Conservation (phyloP, 2,113 vertebrate genomes). For the Axis porcinus region DNA sequence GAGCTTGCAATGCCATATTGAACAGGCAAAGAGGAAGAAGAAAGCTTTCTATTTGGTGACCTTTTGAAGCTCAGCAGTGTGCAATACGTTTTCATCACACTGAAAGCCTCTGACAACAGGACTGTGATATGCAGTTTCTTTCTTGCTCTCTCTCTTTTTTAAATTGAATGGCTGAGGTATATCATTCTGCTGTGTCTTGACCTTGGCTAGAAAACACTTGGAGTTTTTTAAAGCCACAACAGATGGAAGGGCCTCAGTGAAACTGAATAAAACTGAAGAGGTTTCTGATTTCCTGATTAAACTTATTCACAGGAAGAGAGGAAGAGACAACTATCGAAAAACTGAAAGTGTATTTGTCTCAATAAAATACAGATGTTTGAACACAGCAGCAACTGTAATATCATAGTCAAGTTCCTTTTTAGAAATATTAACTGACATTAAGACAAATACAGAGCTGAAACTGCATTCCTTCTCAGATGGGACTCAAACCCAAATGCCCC, state of each 20-base stretch:
- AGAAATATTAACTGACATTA: not conserved
- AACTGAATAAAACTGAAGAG: not conserved
- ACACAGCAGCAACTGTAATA: not conserved
- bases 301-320: not conserved
- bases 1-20: not conserved
- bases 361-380: not conserved
- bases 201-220: not conserved
- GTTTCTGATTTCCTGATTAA: not conserved
- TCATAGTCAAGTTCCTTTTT: not conserved
- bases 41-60: slow-evolving; percentile 24
- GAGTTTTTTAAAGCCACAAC: slow-evolving; percentile 1
- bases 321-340: not conserved
- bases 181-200: slow-evolving; percentile 34
- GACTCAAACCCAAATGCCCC: not conserved
- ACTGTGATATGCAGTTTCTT: slow-evolving; percentile 16
- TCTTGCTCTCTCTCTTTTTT: not conserved
- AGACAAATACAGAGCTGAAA: not conserved
- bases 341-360: not conserved
- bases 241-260: not conserved
- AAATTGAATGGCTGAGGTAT: not conserved
- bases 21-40: not conserved
- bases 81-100: slow-evolving; percentile 29
- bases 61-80: slow-evolving; percentile 18
- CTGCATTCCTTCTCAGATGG: not conserved
- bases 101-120: slow-evolving; percentile 46